Conservation (phyloP, 1,140 invertebrate species). For the Drosophila sp. region DNA sequence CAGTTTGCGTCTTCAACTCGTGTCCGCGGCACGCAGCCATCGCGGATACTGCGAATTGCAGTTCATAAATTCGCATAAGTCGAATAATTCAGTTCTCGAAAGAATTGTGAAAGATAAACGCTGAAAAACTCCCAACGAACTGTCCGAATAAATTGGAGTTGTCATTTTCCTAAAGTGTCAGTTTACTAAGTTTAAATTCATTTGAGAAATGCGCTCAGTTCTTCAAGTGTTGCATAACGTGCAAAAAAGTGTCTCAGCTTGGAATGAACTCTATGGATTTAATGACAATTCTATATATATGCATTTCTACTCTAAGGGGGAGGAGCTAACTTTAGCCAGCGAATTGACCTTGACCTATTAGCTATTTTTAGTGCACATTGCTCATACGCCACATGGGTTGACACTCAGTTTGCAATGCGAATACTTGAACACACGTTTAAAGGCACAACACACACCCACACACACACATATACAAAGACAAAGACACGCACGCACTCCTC, state of each 20-base stretch:
- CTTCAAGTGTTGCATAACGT: slow-evolving; percentile 45
- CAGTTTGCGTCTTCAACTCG: slow-evolving; percentile 61
- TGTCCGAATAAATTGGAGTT: not conserved
- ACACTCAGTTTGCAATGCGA: slow-evolving; percentile 2
- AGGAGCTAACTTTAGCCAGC: slow-evolving; percentile 43
- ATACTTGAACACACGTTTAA: slow-evolving; percentile 23
- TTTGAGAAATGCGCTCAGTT: not conserved
- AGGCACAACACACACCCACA: slow-evolving; percentile 14
- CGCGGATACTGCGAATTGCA: slow-evolving; percentile 30
- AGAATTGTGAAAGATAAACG: slow-evolving; percentile 1
- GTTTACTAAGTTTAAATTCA: not conserved
- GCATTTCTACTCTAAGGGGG: not conserved
- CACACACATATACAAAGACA: slow-evolving; percentile 9
- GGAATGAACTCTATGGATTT: slow-evolving; percentile 12
- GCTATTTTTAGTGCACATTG: slow-evolving; percentile 56
- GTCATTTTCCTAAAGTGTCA: slow-evolving; percentile 4
- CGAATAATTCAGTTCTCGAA: not conserved
- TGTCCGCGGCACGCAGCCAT: slow-evolving; percentile 54
- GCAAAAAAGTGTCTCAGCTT: not conserved
- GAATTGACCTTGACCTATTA: slow-evolving; percentile 76
- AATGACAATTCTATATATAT: slow-evolving; percentile 1
- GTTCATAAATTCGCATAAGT: slow-evolving; percentile 15
- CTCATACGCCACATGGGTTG: slow-evolving; percentile 32
- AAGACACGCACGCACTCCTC: slow-evolving; percentile 19
- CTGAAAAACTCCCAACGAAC: slow-evolving; percentile 10